Percentiles rank a stretch among this genome's conserved stretches.
phyloP scores from a whole-genome alignment of 1,140 invertebrate genomes.

The Penaeus vannamei region DNA sequence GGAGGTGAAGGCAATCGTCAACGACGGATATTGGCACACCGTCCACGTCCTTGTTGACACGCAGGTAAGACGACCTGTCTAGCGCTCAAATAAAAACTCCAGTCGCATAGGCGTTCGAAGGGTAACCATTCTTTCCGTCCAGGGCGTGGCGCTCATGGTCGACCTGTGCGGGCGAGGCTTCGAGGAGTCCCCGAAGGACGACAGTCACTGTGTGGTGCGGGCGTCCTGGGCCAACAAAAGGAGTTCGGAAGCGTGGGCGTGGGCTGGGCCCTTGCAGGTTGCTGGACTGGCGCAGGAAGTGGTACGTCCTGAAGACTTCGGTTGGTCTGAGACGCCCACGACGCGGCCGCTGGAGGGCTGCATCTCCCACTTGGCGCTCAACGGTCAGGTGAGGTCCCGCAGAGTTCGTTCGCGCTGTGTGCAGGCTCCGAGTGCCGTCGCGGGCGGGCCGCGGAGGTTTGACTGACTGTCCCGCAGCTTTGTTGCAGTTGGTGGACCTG shows the following conservation, averaged over 20 bases:
- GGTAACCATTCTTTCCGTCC: background rate
- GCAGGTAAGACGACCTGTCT: constrained; percentile 4
- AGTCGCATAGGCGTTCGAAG: background rate
- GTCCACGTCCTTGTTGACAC: constrained; percentile 10
- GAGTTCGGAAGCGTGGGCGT: background rate
- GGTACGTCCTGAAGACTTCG: constrained; percentile 7
- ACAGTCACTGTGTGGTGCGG: constrained; percentile 24
- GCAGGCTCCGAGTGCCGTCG: background rate
- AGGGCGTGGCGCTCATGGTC: constrained; percentile 42
- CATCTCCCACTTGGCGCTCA: constrained; percentile 46
- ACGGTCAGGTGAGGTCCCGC: constrained; percentile 51
- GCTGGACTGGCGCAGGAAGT: constrained; percentile 42
- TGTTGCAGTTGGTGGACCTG: constrained; percentile 48
- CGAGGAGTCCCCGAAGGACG: background rate
- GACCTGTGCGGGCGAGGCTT: constrained; percentile 24
- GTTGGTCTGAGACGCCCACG: constrained; percentile 32
- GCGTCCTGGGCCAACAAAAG: constrained; percentile 1
- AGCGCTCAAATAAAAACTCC: background rate
- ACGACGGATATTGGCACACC: constrained; percentile 39
- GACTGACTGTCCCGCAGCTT: constrained; percentile 17
- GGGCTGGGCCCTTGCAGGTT: constrained; percentile 34
- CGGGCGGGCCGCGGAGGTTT: background rate
- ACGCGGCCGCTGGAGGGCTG: constrained; percentile 38
- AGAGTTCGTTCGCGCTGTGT: background rate
- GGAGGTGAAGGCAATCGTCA: constrained; percentile 16